Evolutionary conservation across 1,140 invertebrate genomes (phyloP), one percentile per base, ranked within the genome.

Genomic region (Centruroides sculpturatus): DNA sequence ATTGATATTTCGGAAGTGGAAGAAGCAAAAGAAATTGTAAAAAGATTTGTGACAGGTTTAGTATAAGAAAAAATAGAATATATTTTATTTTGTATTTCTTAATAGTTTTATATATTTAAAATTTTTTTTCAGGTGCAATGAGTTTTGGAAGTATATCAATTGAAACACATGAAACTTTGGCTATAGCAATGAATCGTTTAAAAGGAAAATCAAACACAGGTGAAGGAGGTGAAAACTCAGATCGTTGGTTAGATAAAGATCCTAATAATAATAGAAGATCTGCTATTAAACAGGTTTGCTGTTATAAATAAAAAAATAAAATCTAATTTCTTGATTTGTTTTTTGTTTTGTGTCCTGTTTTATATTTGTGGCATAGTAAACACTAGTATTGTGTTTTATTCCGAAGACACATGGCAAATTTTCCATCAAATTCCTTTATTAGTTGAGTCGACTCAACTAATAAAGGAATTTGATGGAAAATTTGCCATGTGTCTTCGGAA

Each of bases 171-270:
- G 82, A 85, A 41, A 90, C 94, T 1, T 76, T 99, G 11, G 95
- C 96, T 4, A 82, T 96, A 58, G 94, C 94, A 3, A 99, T 99
- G 96, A 99, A 99, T 74, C 78, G 85, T 59, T 84, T 96, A 66
- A 89, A 89, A 2, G 93, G 86, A 54, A 97, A 97, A 77, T 96
- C 92, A 55, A 98, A 98, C 72, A 98, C 94, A 1, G 94, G 94
- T 23, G 94, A 98, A 75, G 94, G 93, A 61, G 84, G 83, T 67
- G 81, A 90, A 89, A 77, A 84, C 83, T 10, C 92, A 85, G 72
- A 83, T 83, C 69, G 80, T 66, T 98, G 93, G 76, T 74, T 87
- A 47, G 79, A 82, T 65, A 80, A 89, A 75, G 89, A 93, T 72
- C 83, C 85, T 0, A 68, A 77, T 41, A 73, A 74, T 53, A 82